A percentile compares a stretch with the other conserved stretches of the same genome.
Evolutionary conservation across 2,797 vertebrate genomes (phyloP).

Genomic region (Adelosebastes latens): DNA sequence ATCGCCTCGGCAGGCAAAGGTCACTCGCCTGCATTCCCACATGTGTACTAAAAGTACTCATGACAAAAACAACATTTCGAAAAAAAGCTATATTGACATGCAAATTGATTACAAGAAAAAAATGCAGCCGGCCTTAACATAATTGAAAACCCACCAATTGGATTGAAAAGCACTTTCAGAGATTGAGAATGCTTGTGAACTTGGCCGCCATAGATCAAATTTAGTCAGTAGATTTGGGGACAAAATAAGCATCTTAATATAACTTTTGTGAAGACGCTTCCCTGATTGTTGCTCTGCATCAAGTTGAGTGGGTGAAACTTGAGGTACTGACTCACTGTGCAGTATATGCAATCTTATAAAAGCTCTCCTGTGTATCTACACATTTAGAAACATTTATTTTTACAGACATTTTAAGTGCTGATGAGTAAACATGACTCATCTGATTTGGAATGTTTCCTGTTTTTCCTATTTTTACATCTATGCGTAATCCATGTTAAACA

Average conservation of each 20-base stretch:
- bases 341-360: not conserved
- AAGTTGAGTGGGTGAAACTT: not conserved
- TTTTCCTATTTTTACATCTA: constrained; percentile 36
- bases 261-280: not conserved
- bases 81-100: too few species aligned
- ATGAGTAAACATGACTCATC: constrained; percentile 33
- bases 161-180: not conserved
- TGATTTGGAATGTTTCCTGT: constrained; percentile 12
- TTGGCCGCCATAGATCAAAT: not conserved
- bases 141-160: not conserved
- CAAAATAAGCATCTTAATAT: not conserved
- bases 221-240: not conserved
- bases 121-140: not conserved
- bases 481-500: constrained; percentile 26
- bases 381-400: constrained; percentile 10
- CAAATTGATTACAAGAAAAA: not conserved
- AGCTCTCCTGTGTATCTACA: not conserved
- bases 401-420: not conserved
- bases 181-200: not conserved
- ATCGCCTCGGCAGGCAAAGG: not conserved
- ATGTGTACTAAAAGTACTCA: not conserved
- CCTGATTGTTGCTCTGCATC: not conserved
- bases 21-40: not conserved
- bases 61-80: not conserved
- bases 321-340: not conserved